These are phyloP conservation scores for Caenorhabditis sinica DNA, from an alignment of 2,888 invertebrate species.

Conservation along the genomic window DNA sequence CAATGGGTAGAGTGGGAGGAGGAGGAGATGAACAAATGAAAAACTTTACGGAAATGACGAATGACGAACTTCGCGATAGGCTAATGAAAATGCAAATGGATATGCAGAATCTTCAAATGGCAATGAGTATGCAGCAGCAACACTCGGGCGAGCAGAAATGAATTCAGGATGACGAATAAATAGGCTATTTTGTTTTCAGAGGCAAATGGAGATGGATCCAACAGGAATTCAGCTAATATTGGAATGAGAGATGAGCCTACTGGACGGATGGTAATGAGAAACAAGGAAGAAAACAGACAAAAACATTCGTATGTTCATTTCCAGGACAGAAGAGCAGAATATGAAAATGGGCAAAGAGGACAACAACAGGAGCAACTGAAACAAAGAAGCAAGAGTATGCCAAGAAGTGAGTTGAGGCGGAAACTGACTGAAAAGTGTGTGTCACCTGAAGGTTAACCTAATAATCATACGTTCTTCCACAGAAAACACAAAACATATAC, in stretches of 20 bases:
- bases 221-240: conserved; percentile 35
- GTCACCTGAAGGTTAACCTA: conserved; percentile 9
- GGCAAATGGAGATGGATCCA: conserved; percentile 33
- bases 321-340: conserved; percentile 49
- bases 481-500: conserved; percentile 3
- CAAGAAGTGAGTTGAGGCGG: conserved; percentile 66
- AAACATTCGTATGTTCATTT: conserved; percentile 2
- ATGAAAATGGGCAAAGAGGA: conserved; percentile 36
- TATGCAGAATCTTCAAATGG: conserved; percentile 65
- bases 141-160: conserved; percentile 19
- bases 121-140: conserved; percentile 54
- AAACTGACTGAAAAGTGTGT: conserved; percentile 28
- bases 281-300: neutral
- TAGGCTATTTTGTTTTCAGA: conserved; percentile 23
- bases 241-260: conserved; percentile 42
- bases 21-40: conserved; percentile 35
- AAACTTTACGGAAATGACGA: conserved; percentile 64
- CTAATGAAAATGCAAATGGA: conserved; percentile 63
- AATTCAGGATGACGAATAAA: conserved; percentile 21
- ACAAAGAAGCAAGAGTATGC: conserved; percentile 70
- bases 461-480: conserved; percentile 4
- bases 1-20: conserved; percentile 24
- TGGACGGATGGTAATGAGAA: conserved; percentile 39
- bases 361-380: conserved; percentile 48
- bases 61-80: conserved; percentile 62